These are phyloP conservation scores for Chiridota heheva DNA, from an alignment of 35 echinoderm and acorn worm genomes.

Conservation along the genomic window DNA sequence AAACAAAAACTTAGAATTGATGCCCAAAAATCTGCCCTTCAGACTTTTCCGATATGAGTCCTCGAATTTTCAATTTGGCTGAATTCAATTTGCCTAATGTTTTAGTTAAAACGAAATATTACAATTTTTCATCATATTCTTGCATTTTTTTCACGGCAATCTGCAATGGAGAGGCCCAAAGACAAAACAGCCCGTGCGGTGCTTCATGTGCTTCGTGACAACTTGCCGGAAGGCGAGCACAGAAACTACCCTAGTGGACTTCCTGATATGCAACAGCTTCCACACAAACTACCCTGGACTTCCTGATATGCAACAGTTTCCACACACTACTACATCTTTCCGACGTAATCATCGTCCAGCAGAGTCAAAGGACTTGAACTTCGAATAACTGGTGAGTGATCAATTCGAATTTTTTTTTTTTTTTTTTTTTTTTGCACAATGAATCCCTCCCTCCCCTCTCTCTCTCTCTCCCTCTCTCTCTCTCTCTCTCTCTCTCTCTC, in stretches of 20 bases:
- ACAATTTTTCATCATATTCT: too few species aligned
- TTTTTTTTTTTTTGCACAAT: background rate
- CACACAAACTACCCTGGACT: background rate
- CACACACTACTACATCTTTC: background rate
- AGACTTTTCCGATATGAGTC: too few species aligned
- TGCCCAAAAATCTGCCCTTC: too few species aligned
- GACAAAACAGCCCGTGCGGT: slow-evolving; percentile 10
- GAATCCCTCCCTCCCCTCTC: background rate
- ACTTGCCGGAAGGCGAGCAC: slow-evolving; percentile 14
- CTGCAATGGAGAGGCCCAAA: background rate
- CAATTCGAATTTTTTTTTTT: background rate
- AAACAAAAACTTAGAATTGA: too few species aligned
- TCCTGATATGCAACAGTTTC: slow-evolving; percentile 2
- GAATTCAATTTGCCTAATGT: too few species aligned
- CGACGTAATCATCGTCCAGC: background rate
- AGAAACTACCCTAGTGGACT: background rate
- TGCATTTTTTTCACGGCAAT: background rate
- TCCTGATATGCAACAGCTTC: slow-evolving; percentile 3
- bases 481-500: too few species aligned
- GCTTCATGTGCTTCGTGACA: background rate
- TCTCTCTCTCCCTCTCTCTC: too few species aligned
- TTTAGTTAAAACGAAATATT: too few species aligned
- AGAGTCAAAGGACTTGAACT: slow-evolving; percentile 26
- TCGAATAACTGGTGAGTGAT: slow-evolving; percentile 4
- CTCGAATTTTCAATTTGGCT: too few species aligned